Base-by-base conservation (phyloP, 2,113 vertebrate genomes). In the Lamprotornis superbus region DNA sequence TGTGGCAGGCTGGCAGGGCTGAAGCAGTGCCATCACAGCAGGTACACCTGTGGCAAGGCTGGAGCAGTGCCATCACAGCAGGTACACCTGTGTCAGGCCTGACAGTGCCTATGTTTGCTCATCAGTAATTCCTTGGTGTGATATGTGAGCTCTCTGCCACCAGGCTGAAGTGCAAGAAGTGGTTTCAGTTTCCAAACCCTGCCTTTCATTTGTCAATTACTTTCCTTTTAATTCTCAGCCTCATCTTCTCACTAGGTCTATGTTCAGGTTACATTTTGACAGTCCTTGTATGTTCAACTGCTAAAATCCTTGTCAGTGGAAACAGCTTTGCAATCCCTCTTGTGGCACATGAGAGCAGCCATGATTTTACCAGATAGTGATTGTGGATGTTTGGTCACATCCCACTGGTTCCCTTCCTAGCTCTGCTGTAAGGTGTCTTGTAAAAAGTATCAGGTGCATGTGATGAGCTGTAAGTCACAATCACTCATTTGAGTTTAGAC, bases 381-480 rank as follows among this genome's bases (percentile, higher is more conserved):
- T 13, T 37, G n/a, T 28, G 27, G n/a, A 49, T 71, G 10, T 49
- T 44, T 49, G 67, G 50, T 42, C 40, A 7, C 6, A 52, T 28
- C 17, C 19, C 47, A 5, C 17, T 10, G 6, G 35, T 49, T 90
- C 35, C 59, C 35, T 16, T 44, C 37, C 18, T 2, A n/a, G 22
- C 22, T 49, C 42, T 77, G 69, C 42, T 56, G 44, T 24, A 42
- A 18, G 11, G 5, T 35, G 7, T 27, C 57, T 56, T 21, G 6
- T 47, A 35, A 52, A 83, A 59, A 0, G 0, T 8, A 24, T 50
- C 9, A 0, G 1, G 5, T 14, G 24, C 17, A 15, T 50, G 17
- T 3, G 2, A 23, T 0, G 1, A 77, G 39, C 30, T 46, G 37
- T 12, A 42, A 20, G 40, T 16, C 3, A 1, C 1, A 3, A 19